Conservation (phyloP, 2,797 vertebrate genomes). For the Avahi laniger region DNA sequence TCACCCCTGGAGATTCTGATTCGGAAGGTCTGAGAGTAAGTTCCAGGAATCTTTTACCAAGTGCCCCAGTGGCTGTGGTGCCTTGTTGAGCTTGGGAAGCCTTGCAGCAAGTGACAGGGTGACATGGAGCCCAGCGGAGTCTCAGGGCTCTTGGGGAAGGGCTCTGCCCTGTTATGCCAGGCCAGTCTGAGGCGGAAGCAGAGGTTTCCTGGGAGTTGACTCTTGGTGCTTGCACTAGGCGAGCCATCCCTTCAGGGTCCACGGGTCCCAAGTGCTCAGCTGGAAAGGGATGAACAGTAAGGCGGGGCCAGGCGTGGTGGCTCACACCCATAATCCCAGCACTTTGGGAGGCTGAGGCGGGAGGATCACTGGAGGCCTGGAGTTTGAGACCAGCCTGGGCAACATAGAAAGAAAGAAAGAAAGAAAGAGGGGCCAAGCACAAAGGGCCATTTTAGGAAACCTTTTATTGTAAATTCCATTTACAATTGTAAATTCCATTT, state of each 20-base stretch:
- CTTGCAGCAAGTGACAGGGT: background rate
- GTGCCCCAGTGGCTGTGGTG: background rate
- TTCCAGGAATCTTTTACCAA: background rate
- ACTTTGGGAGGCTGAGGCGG: background rate
- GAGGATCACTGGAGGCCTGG: background rate
- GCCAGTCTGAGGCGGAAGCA: background rate
- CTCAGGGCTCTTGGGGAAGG: background rate
- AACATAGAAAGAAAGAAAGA: background rate
- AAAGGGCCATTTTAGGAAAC: background rate
- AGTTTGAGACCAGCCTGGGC: background rate
- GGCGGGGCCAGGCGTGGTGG: background rate
- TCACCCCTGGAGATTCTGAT: background rate
- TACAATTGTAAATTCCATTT: conserved; percentile 63
- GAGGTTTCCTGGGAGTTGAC: background rate
- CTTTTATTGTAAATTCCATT: conserved; percentile 67
- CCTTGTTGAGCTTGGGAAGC: background rate
- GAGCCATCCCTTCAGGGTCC: background rate
- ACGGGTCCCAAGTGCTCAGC: background rate
- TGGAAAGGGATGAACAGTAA: background rate
- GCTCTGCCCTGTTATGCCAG: background rate
- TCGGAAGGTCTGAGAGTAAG: background rate
- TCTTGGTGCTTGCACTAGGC: background rate
- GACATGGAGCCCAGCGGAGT: background rate
- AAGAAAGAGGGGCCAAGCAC: background rate
- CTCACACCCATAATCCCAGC: background rate